A percentile compares a stretch with the other conserved stretches of the same genome.
Evolutionary conservation across 2,888 invertebrate genomes (phyloP).

Genomic region (Pterobdella sp.): DNA sequence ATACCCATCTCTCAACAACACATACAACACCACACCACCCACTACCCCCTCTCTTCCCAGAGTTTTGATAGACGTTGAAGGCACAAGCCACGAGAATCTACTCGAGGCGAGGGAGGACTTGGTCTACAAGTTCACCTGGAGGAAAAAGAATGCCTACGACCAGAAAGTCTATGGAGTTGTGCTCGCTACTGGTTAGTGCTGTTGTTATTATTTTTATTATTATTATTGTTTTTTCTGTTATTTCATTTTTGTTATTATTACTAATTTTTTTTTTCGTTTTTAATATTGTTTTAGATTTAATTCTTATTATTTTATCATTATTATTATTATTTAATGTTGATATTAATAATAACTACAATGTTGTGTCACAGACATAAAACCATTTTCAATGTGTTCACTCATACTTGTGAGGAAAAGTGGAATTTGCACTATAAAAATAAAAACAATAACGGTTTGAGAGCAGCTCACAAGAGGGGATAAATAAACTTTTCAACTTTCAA

Average conservation of each 20-base stretch:
- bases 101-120: conserved; percentile 93
- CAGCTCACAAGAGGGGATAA: too few species aligned
- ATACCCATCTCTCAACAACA: not conserved
- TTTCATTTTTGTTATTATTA: not conserved
- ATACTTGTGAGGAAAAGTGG: too few species aligned
- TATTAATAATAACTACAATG: too few species aligned
- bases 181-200: conserved; percentile 73
- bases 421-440: too few species aligned
- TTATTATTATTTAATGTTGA: too few species aligned
- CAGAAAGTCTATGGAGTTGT: conserved; percentile 96
- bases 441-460: too few species aligned
- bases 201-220: not conserved
- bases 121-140: conserved; percentile 94
- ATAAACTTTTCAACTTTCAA: too few species aligned
- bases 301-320: too few species aligned
- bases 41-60: not conserved
- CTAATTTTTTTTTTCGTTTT: too few species aligned
- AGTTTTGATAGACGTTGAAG: conserved; percentile 80
- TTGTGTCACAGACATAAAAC: too few species aligned
- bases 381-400: too few species aligned
- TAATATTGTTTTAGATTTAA: too few species aligned
- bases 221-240: not conserved
- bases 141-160: conserved; percentile 90
- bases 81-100: conserved; percentile 77
- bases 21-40: not conserved